Evolutionary conservation across 2,888 invertebrate species (phyloP).

Genomic region (Erpobdella octoculata): DNA sequence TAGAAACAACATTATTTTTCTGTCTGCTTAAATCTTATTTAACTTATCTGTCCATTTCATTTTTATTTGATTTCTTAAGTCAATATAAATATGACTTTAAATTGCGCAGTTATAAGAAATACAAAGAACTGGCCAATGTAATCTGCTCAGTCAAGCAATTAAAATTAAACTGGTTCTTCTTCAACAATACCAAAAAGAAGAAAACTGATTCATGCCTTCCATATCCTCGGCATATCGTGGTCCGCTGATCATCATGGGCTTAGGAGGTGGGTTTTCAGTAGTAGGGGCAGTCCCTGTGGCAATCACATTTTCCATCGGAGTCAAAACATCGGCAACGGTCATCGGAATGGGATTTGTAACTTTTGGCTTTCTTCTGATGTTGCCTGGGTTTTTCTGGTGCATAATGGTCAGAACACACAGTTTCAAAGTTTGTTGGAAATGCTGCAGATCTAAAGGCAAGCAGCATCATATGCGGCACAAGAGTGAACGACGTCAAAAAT

Average conservation of each 20-base stretch:
- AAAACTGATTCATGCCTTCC: conserved; percentile 33
- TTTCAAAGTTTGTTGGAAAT: conserved; percentile 29
- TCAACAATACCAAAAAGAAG: too few species aligned
- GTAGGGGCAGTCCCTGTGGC: conserved; percentile 38
- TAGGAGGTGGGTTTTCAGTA: conserved; percentile 37
- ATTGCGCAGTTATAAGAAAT: too few species aligned
- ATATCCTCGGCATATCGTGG: conserved; percentile 37
- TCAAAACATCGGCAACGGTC: conserved; percentile 37
- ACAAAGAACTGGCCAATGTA: too few species aligned
- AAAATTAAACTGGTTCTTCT: background rate
- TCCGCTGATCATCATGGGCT: conserved; percentile 35
- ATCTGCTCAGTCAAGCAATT: background rate
- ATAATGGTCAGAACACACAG: conserved; percentile 30
- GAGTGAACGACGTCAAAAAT: conserved; percentile 1
- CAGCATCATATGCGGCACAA: background rate
- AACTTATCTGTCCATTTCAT: too few species aligned
- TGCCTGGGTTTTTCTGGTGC: conserved; percentile 37
- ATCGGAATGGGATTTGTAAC: conserved; percentile 39
- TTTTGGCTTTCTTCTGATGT: conserved; percentile 37
- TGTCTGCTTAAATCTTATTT: too few species aligned
- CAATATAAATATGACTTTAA: too few species aligned
- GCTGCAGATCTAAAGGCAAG: background rate
- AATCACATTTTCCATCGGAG: conserved; percentile 36
- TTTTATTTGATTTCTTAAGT: too few species aligned
- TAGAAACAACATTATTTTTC: too few species aligned